A percentile compares a stretch with the other conserved stretches of the same genome.
phyloP scores from a whole-genome alignment of 2,797 vertebrate species.

The Scolopax bukidnonensis region DNA sequence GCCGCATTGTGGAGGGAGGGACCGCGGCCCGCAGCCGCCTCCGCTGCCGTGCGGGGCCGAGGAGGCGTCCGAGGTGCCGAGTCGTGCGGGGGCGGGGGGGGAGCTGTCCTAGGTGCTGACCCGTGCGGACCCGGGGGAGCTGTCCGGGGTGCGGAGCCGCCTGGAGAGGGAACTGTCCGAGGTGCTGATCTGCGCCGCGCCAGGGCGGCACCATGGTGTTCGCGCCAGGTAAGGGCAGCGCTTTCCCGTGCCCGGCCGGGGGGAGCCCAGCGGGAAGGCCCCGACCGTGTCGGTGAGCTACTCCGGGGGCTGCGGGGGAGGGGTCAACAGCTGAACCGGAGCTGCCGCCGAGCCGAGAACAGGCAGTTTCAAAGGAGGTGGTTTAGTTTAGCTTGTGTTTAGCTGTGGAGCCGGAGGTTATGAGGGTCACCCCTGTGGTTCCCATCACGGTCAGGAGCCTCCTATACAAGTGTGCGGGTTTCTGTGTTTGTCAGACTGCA shows the following conservation, averaged over 20 bases:
- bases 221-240: conserved; percentile 63
- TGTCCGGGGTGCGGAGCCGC: not conserved
- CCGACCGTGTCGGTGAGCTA: not conserved
- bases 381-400: not conserved
- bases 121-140: not conserved
- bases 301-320: not conserved
- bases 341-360: not conserved
- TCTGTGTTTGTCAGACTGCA: not conserved
- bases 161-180: not conserved
- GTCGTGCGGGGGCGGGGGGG: not conserved
- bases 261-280: not conserved
- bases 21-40: conserved; percentile 20
- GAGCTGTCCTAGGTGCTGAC: not conserved
- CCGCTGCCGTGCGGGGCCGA: not conserved
- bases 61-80: not conserved
- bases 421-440: not conserved
- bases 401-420: not conserved
- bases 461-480: not conserved
- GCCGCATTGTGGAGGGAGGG: conserved; percentile 71
- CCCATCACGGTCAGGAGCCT: not conserved
- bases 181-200: not conserved
- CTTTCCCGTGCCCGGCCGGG: not conserved
- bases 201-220: conserved; percentile 50
- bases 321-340: not conserved
- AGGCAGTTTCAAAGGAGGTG: not conserved